Conservation (phyloP, 2,113 vertebrate species). For the Sylvietta virens region DNA sequence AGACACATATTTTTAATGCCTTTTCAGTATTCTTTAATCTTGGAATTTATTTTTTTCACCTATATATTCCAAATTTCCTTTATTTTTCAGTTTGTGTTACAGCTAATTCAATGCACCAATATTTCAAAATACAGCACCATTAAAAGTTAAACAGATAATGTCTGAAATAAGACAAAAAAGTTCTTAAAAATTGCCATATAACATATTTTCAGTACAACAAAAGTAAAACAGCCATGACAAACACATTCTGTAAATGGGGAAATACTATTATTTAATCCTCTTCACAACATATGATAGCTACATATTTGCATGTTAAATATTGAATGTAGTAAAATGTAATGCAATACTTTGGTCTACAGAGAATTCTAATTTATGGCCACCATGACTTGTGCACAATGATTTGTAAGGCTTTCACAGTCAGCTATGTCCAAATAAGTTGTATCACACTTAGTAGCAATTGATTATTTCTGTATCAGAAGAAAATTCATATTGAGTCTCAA, state of each 20-base stretch:
- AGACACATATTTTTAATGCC: background rate
- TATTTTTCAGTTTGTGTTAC: background rate
- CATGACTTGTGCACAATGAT: background rate
- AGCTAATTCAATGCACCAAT: background rate
- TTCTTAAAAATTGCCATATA: background rate
- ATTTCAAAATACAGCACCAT: background rate
- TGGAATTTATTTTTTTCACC: background rate
- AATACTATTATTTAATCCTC: background rate
- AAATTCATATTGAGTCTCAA: background rate
- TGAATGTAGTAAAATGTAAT: background rate
- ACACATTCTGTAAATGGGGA: background rate
- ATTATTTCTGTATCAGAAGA: background rate
- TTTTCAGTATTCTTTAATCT: background rate
- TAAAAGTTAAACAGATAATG: background rate
- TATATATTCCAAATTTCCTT: background rate
- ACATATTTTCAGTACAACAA: background rate
- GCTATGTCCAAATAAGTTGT: background rate
- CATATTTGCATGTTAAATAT: background rate
- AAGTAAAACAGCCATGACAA: background rate
- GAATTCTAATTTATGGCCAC: background rate
- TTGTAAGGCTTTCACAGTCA: background rate
- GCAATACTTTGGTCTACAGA: background rate
- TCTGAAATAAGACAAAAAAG: background rate
- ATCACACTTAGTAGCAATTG: background rate
- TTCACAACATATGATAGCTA: background rate